Evolutionary conservation across 2,888 invertebrate species (phyloP).

Genomic region (Nebria brevicollis): DNA sequence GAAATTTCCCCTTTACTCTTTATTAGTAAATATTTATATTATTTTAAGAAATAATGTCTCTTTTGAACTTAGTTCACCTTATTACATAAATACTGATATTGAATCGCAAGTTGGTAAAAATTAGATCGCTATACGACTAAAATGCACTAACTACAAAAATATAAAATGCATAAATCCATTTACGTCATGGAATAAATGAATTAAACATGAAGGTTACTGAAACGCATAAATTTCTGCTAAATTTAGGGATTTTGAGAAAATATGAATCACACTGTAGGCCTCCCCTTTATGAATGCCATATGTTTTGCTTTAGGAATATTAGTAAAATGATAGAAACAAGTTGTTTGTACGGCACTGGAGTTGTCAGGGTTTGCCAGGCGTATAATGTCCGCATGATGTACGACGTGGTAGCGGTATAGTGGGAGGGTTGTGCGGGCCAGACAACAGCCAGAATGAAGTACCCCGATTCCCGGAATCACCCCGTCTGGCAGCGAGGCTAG

Average conservation of each 20-base stretch:
- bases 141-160: neutral
- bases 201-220: neutral
- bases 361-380: neutral
- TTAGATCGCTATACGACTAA: neutral
- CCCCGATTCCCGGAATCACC: conserved; percentile 22
- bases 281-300: too few species aligned
- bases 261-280: too few species aligned
- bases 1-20: too few species aligned
- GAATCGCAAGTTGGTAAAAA: neutral
- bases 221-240: too few species aligned
- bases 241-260: too few species aligned
- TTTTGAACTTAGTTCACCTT: neutral
- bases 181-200: neutral
- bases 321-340: neutral
- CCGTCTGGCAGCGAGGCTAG: conserved; percentile 19
- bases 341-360: neutral
- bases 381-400: neutral
- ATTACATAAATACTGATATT: neutral
- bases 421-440: conserved; percentile 11
- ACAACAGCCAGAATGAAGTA: neutral
- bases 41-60: neutral
- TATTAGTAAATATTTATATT: too few species aligned
- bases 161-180: neutral
- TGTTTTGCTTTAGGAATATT: neutral
- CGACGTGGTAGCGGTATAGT: neutral